Base-by-base conservation (phyloP, 2,888 invertebrate genomes). In the Brassicogethes aeneus region DNA sequence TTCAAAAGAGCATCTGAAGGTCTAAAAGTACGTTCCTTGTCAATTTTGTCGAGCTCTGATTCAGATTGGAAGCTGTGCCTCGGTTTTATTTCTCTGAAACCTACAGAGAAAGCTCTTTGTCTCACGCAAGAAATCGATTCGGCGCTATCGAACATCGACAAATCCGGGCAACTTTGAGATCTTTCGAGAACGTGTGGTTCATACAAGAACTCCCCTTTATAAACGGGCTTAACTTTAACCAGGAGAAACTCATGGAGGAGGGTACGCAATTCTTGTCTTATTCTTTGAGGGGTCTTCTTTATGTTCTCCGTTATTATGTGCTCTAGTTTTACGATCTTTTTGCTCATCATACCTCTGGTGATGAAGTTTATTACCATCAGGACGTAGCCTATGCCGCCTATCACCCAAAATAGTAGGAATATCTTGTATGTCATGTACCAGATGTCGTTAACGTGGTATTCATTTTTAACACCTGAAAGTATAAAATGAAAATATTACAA, bases 281-380 rank as follows among this genome's bases (percentile, higher is more conserved):
- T 84, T 66, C 78, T 83, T 45, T 77, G 77, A 52, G 88, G 88
- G 0, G 89, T 89, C 17, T 77, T 77, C 60, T 85, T 86, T 43
- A 89, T 73, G 60, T 87, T 87, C 46, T 74, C 69, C 0, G 85
- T 82, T 40, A 90, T 70, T 61, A 85, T 82, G 55, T 84, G 84
- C 62, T 90, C 89, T 47, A 89, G 68, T 54, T 74, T 73, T 29
- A 78, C 76, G 39, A 90, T 74, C 53, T 79, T 74, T 61, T 89
- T 86, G 51, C 86, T 87, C 39, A 76, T 72, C 77, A 86, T 75
- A 2, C 82, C 85, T 43, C 80, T 76, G 1, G 87, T 82, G 50
- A 91, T 86, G 59, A 89, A 90, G 1, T 86, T 85, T 52, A 90
- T 77, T 34, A 90, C 79, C 92, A 93, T 93, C 15, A 91, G 80